phyloP scores from a whole-genome alignment of 2,113 vertebrate species.

The Trichechus manatus region DNA sequence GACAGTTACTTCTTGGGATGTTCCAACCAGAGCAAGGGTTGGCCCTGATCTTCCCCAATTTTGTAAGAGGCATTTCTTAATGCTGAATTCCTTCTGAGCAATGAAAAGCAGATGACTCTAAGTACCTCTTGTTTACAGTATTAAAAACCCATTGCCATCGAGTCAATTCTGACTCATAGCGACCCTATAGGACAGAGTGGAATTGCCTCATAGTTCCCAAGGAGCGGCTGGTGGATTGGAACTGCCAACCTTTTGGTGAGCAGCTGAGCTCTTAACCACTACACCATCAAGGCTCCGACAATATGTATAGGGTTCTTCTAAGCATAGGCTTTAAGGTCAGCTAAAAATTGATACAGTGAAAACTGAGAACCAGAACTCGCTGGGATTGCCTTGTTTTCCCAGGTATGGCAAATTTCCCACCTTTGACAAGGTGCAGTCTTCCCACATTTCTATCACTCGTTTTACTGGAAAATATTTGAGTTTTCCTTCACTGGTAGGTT shows the following conservation, averaged over 20 bases:
- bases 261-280: no score
- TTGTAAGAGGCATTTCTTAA: neutral
- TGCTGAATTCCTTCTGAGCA: neutral
- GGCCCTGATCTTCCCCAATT: neutral
- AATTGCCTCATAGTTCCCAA: no score
- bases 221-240: no score
- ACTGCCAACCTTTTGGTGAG: no score
- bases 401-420: neutral
- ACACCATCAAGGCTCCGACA: no score
- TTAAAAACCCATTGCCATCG: no score
- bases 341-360: neutral
- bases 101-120: neutral
- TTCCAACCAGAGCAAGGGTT: neutral
- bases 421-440: neutral
- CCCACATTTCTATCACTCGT: neutral
- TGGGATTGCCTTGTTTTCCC: neutral
- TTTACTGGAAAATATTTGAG: neutral
- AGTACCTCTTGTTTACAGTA: neutral
- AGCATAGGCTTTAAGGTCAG: neutral
- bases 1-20: neutral
- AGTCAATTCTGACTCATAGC: no score
- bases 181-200: no score
- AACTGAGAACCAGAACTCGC: neutral
- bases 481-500: neutral
- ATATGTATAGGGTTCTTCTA: neutral